These are phyloP conservation scores for Orchesella flavescens DNA, from an alignment of 2,888 invertebrate species.

Conservation along the genomic window DNA sequence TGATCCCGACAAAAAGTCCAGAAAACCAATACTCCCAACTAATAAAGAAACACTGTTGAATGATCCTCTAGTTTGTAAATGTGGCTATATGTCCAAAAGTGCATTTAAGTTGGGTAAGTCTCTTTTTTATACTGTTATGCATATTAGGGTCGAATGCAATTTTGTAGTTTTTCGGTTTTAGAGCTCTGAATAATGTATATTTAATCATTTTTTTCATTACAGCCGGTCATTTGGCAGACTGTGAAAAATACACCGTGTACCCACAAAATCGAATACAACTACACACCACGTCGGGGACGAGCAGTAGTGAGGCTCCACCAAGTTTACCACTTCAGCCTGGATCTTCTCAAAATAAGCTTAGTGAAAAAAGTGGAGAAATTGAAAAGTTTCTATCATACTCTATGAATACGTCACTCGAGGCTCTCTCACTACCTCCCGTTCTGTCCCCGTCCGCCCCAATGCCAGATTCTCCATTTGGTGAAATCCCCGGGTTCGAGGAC, in stretches of 20 bases:
- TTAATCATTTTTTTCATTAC: constrained; percentile 14
- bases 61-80: constrained; percentile 82
- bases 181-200: not conserved
- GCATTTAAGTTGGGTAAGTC: constrained; percentile 76
- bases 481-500: not conserved
- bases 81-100: constrained; percentile 79
- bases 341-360: not conserved
- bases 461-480: constrained; percentile 35
- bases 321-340: not conserved
- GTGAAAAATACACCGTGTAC: constrained; percentile 44
- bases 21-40: constrained; percentile 75
- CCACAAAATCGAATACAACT: constrained; percentile 15
- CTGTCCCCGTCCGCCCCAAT: constrained; percentile 36
- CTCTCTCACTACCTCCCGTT: constrained; percentile 27
- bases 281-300: too few species aligned
- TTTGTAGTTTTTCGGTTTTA: too few species aligned
- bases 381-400: not conserved
- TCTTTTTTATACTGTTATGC: not conserved
- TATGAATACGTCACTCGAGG: constrained; percentile 17
- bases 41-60: constrained; percentile 20
- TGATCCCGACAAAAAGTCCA: not conserved
- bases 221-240: constrained; percentile 43
- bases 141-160: not conserved
- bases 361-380: not conserved
- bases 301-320: not conserved